Base-by-base conservation (phyloP, 2,113 vertebrate genomes). In the Hemicordylus capensis region DNA sequence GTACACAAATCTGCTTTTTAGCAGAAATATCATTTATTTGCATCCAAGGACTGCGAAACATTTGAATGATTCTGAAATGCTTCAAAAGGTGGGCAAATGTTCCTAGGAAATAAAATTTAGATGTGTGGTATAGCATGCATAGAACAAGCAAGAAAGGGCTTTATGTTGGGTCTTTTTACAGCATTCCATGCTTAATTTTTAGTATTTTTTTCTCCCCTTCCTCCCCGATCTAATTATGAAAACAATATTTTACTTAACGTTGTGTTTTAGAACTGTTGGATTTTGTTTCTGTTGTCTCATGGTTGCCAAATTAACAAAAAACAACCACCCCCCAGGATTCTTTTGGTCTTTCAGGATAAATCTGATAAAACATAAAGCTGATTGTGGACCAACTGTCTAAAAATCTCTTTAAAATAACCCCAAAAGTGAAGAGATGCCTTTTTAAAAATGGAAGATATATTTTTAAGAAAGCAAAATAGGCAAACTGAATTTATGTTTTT, bases 171-270 rank as follows among this genome's bases (percentile, higher is more conserved):
- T 15, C n/a, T 22, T 22, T 1, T 20, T n/a, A 20, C 11, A 11
- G 7, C 8, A 15, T n/a, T 34, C 48, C 20, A 31, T 34, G 58
- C 24, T 63, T 42, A 39, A 19, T 44, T 48, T n/a, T 84, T 76
- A 81, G 81, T 64, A 85, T 56, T 77, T 79, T 69, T 91, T 67
- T 39, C 34, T 39, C 5, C 6, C 24, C 31, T 19, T 90, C 46
- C 31, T 8, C 39, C 24, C 44, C n/a, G 15, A 28, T 77, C 88
- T 90, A 58, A 48, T 88, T 88, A 54, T 84, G 70, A 75, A 87
- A 87, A 90, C 90, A 93, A 90, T 76, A 67, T 82, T 88, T 76
- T 89, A 87, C 77, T 91, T 89, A 79, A 87, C 90, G 90, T 83
- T 5, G 87, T 85, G 83, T 84, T 63, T 79, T 84, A 85, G 58